Conservation (phyloP, 1,140 invertebrate genomes). For the Rhagoletis zephyria region DNA sequence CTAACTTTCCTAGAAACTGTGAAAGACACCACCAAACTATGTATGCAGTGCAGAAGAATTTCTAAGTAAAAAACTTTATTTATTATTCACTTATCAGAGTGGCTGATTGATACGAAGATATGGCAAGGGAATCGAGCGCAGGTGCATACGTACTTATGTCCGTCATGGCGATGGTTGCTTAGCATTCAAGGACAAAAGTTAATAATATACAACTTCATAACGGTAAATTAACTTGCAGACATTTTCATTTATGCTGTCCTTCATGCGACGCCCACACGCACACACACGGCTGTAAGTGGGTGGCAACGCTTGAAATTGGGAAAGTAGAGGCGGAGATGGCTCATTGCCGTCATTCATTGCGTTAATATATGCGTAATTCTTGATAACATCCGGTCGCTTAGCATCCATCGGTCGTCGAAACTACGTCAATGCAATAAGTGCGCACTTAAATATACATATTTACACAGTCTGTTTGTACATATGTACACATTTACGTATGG, state of each 20-base stretch:
- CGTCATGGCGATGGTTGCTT: slow-evolving; percentile 23
- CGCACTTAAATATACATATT: neutral
- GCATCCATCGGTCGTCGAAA: neutral
- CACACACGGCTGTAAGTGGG: neutral
- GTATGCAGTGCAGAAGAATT: neutral
- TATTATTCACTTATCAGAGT: slow-evolving; percentile 20
- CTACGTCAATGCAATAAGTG: neutral
- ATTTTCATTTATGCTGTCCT: slow-evolving; percentile 43
- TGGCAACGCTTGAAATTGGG: no score
- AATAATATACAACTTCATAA: slow-evolving; percentile 58
- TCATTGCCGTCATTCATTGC: neutral
- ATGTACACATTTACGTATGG: neutral
- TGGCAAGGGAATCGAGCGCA: neutral
- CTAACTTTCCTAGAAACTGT: neutral
- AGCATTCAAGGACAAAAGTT: slow-evolving; percentile 55
- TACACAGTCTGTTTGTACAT: neutral
- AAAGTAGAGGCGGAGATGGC: neutral
- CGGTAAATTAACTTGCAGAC: slow-evolving; percentile 57
- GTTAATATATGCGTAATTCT: slow-evolving; percentile 58
- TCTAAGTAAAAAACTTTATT: neutral
- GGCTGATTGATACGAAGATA: slow-evolving; percentile 18
- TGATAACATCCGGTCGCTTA: slow-evolving; percentile 54
- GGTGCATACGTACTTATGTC: neutral
- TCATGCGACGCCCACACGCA: neutral
- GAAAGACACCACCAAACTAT: neutral